Conservation (phyloP, 2,797 vertebrate genomes). For the Emys orbicularis region DNA sequence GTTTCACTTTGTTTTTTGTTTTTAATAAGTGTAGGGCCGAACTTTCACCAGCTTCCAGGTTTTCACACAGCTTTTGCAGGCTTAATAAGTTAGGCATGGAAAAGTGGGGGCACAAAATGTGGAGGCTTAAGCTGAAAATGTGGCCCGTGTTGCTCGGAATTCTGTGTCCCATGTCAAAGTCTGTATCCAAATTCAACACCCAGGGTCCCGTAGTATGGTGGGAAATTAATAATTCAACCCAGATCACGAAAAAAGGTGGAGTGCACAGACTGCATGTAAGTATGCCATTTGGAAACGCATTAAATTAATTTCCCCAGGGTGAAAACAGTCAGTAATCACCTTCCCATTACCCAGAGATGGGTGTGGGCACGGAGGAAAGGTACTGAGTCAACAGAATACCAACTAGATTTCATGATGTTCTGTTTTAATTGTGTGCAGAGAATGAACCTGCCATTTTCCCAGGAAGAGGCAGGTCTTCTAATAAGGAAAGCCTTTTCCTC, state of each 20-base stretch:
- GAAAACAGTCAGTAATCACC: constrained; percentile 43
- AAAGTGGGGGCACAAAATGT: constrained; percentile 44
- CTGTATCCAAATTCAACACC: neutral
- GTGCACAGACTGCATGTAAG: neutral
- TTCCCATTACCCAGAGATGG: constrained; percentile 18
- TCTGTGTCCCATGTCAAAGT: constrained; percentile 11
- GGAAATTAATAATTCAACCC: constrained; percentile 8
- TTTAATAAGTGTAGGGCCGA: neutral
- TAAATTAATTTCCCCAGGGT: constrained; percentile 30
- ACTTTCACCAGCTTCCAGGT: neutral
- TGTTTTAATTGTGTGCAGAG: constrained; percentile 4
- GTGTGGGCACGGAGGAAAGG: constrained; percentile 13
- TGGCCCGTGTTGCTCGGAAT: neutral
- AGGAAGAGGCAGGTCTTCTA: neutral
- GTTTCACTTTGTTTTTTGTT: constrained; percentile 6
- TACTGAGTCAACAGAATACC: constrained; percentile 23
- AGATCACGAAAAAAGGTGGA: constrained; percentile 32
- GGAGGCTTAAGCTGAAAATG: constrained; percentile 1
- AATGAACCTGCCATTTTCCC: neutral
- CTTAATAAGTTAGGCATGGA: constrained; percentile 38
- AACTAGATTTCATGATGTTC: neutral
- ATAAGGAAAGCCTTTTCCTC: neutral
- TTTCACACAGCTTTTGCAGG: constrained; percentile 25
- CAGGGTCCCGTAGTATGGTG: neutral
- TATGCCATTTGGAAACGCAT: neutral